Evolutionary conservation across 2,113 vertebrate genomes (phyloP).

Genomic region (Buteo buteo): DNA sequence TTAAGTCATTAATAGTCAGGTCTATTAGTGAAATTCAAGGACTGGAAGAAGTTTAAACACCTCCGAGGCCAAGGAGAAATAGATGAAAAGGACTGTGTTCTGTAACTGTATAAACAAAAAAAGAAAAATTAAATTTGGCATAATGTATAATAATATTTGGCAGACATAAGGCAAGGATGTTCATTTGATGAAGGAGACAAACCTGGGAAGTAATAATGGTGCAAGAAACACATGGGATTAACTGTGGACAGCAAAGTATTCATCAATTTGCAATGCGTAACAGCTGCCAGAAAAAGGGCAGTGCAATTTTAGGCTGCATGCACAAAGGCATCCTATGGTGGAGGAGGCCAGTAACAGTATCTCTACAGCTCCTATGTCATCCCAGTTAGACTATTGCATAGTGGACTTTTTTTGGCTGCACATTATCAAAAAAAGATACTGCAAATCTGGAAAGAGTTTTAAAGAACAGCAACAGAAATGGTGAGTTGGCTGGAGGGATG

Average conservation of each 20-base stretch:
- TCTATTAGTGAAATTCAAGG: constrained; percentile 26
- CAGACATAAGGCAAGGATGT: background rate
- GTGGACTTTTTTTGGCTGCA: background rate
- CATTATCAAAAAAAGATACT: background rate
- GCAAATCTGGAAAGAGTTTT: background rate
- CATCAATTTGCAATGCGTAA: constrained; percentile 22
- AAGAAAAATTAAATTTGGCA: background rate
- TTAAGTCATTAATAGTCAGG: constrained; percentile 1
- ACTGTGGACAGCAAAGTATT: constrained; percentile 1
- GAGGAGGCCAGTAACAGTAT: background rate
- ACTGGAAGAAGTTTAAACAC: background rate
- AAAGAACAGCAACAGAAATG: background rate
- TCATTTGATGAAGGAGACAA: constrained; percentile 1
- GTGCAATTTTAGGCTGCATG: background rate
- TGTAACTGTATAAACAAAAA: background rate
- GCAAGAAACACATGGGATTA: background rate
- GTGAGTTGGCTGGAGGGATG: background rate
- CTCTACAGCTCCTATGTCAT: background rate
- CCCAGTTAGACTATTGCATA: background rate
- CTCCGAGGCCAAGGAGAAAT: background rate
- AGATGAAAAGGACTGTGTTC: background rate
- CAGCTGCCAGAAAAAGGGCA: constrained; percentile 29
- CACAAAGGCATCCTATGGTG: background rate
- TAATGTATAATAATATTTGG: background rate
- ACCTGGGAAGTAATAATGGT: background rate